Conservation (phyloP, 2,797 vertebrate species). For the Lutjanus argentimaculatus region DNA sequence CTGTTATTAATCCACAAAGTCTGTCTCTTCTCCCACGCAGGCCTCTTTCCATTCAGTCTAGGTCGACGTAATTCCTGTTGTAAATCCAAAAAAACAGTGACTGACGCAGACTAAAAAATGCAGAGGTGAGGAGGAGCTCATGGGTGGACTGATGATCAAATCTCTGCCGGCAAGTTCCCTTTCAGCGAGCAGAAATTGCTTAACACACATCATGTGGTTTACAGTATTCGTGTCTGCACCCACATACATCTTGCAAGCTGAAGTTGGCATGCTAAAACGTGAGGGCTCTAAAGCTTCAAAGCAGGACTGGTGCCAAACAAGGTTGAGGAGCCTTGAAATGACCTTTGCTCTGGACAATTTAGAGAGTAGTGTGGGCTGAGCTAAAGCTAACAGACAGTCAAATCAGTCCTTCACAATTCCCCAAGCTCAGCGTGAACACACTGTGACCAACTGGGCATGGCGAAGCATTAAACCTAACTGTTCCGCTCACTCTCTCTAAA, state of each 20-base stretch:
- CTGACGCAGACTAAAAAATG: conserved; percentile 43
- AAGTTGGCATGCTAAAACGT: conserved; percentile 16
- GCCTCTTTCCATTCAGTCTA: conserved; percentile 58
- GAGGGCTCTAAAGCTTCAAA: conserved; percentile 17
- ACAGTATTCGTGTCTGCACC: neutral
- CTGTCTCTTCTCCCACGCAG: conserved; percentile 42
- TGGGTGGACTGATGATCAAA: conserved; percentile 35
- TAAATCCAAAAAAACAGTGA: conserved; percentile 51
- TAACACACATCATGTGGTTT: conserved; percentile 19
- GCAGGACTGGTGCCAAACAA: conserved; percentile 27
- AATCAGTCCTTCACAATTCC: conserved; percentile 57
- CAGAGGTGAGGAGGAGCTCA: conserved; percentile 39
- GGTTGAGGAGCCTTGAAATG: conserved; percentile 45
- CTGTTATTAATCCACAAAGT: conserved; percentile 44
- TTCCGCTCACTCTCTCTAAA: conserved; percentile 30
- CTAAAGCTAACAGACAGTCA: conserved; percentile 60
- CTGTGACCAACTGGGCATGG: conserved; percentile 54
- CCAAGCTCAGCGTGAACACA: conserved; percentile 44
- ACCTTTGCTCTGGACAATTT: conserved; percentile 54
- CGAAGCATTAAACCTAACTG: conserved; percentile 53
- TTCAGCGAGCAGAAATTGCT: conserved; percentile 18
- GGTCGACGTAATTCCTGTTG: conserved; percentile 46
- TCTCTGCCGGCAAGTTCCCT: conserved; percentile 17
- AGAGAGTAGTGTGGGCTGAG: conserved; percentile 34
- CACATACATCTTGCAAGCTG: conserved; percentile 12